These are phyloP conservation scores for Sarcophaga peregrina DNA, from an alignment of 1,140 invertebrate species.

Conservation along the genomic window DNA sequence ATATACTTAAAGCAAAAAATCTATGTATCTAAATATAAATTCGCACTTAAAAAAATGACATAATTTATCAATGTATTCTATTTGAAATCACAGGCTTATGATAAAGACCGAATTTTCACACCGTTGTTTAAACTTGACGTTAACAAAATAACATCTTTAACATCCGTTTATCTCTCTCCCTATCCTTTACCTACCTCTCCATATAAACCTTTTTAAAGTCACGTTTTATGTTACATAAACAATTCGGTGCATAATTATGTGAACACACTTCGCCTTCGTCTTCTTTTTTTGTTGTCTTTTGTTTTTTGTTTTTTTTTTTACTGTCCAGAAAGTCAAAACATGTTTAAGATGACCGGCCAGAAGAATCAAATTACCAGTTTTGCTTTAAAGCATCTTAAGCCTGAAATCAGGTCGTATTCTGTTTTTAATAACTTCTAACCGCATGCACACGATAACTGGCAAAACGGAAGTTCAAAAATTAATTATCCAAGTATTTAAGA, in stretches of 20 bases:
- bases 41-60: too few species aligned
- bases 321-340: background rate
- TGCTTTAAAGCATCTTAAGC: constrained; percentile 1
- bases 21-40: too few species aligned
- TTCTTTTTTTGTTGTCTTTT: too few species aligned
- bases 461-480: constrained; percentile 11
- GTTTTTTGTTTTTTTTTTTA: too few species aligned
- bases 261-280: background rate
- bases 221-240: background rate
- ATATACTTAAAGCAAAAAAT: too few species aligned
- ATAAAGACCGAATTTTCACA: background rate
- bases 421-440: background rate
- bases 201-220: background rate
- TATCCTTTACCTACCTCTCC: background rate
- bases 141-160: background rate
- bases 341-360: background rate
- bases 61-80: too few species aligned
- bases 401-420: background rate
- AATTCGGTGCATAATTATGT: background rate
- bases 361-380: background rate
- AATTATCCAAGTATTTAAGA: background rate
- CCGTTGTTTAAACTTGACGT: background rate
- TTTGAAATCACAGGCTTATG: too few species aligned
- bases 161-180: background rate
- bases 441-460: background rate